Conservation (phyloP, 1,140 invertebrate species). For the Bombus sylvicola region DNA sequence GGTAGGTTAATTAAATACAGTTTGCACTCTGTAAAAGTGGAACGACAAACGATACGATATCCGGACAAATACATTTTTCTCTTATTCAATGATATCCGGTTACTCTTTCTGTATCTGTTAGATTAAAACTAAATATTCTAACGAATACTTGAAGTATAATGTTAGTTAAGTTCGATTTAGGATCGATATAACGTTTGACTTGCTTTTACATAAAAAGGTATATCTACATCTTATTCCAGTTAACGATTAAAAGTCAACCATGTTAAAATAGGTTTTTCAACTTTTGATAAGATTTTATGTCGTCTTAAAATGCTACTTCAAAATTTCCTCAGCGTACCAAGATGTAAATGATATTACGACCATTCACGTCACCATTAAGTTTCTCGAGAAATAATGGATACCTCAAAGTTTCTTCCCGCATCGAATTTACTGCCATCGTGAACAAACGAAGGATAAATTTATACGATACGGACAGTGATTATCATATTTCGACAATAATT, state of each 20-base stretch:
- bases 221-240: neutral
- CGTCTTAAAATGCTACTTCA: neutral
- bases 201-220: neutral
- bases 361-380: constrained; percentile 7
- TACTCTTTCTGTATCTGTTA: neutral
- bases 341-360: constrained; percentile 26
- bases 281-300: constrained; percentile 18
- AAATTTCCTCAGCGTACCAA: constrained; percentile 7
- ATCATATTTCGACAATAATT: neutral
- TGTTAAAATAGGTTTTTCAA: neutral
- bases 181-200: neutral
- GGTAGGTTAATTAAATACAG: constrained; percentile 22
- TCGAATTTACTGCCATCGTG: neutral
- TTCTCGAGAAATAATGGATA: neutral
- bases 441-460: neutral
- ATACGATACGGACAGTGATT: neutral
- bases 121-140: neutral
- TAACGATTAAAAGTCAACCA: neutral
- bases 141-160: neutral
- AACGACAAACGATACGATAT: neutral
- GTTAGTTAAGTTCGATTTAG: neutral
- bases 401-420: too few species aligned
- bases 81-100: neutral
- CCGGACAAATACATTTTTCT: neutral
- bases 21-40: neutral